A percentile compares a stretch with the other conserved stretches of the same genome.
phyloP scores from a whole-genome alignment of 1,140 invertebrate genomes.

The Cataglyphis hispanica region DNA sequence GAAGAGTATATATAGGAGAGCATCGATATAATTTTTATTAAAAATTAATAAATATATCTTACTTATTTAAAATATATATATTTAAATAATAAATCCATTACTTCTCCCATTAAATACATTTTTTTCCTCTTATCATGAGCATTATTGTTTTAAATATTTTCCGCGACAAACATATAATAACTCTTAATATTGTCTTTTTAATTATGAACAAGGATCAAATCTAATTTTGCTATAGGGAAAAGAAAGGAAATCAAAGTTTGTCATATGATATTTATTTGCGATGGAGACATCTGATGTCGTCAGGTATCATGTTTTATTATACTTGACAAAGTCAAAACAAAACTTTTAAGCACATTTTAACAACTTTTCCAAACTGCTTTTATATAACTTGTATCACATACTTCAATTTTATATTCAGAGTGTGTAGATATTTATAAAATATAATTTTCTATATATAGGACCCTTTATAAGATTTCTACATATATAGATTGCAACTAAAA shows the following conservation, averaged over 20 bases:
- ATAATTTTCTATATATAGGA: neutral
- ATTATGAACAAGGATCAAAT: neutral
- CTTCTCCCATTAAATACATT: neutral
- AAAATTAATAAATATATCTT: neutral
- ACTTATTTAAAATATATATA: neutral
- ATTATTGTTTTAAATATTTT: neutral
- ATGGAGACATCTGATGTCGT: neutral
- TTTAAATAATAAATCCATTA: neutral
- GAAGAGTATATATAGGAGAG: neutral
- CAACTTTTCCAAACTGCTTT: neutral
- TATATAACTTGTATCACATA: neutral
- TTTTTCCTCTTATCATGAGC: neutral
- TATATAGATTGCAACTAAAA: neutral
- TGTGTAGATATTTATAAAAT: neutral
- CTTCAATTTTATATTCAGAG: neutral
- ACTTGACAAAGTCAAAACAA: neutral
- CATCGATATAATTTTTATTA: neutral
- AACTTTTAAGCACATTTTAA: conserved; percentile 19
- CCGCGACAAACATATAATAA: neutral
- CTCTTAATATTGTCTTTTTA: neutral
- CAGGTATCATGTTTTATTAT: neutral
- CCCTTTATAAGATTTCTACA: neutral
- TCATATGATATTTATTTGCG: conserved; percentile 24
- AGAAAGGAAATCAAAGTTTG: conserved; percentile 12
- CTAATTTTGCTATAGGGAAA: neutral